Evolutionary conservation across 2,113 vertebrate species (phyloP).

Genomic region (Emberiza fucata): DNA sequence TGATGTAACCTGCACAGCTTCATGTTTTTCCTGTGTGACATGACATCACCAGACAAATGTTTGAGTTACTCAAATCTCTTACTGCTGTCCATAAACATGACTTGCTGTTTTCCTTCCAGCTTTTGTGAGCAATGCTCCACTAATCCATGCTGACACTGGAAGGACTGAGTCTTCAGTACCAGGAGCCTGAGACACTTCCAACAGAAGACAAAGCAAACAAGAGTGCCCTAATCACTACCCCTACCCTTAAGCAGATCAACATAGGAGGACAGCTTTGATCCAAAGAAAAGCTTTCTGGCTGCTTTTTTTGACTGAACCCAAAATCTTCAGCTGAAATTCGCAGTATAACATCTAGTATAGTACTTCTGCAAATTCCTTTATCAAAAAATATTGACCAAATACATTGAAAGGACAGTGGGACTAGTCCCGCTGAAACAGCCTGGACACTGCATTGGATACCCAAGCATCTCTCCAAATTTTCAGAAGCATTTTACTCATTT

Average conservation of each 20-base stretch:
- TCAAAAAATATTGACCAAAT: not conserved
- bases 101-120: not conserved
- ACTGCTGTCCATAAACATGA: not conserved
- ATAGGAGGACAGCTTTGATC: not conserved
- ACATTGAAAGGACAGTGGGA: not conserved
- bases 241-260: not conserved
- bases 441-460: not conserved
- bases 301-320: accelerated
- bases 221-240: not conserved
- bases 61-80: not conserved
- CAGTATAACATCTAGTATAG: not conserved
- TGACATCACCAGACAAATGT: not conserved
- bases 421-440: not conserved
- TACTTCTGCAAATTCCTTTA: not conserved
- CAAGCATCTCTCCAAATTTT: not conserved
- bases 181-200: not conserved
- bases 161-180: not conserved
- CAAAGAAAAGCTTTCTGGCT: not conserved
- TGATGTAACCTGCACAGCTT: not conserved
- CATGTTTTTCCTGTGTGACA: not conserved
- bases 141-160: not conserved
- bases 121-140: not conserved
- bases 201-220: not conserved
- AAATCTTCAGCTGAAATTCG: not conserved
- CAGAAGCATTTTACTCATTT: not conserved